Conservation (phyloP, 1,140 invertebrate genomes). For the Anagrus nilaparvatae region DNA sequence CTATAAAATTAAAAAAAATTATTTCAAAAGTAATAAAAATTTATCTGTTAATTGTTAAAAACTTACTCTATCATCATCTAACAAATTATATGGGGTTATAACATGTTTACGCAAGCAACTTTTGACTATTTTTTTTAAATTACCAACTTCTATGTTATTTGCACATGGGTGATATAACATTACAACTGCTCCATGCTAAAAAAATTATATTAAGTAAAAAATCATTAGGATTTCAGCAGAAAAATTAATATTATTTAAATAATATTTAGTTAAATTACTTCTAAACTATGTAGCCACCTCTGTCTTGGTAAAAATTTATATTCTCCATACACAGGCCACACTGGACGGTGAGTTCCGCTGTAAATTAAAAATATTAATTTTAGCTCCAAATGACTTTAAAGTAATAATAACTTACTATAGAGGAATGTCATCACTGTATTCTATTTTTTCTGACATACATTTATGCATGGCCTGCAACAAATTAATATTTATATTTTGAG, state of each 20-base stretch:
- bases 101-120: constrained; percentile 69
- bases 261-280: constrained; percentile 39
- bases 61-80: constrained; percentile 53
- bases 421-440: constrained; percentile 53
- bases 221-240: constrained; percentile 11
- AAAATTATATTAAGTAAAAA: constrained; percentile 16
- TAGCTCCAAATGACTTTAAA: constrained; percentile 2
- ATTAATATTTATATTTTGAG: constrained; percentile 13
- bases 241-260: constrained; percentile 3
- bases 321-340: constrained; percentile 75
- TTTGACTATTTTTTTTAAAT: constrained; percentile 53
- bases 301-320: constrained; percentile 73
- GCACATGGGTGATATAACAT: constrained; percentile 86
- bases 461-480: constrained; percentile 51
- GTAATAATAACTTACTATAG: constrained; percentile 30
- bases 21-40: constrained; percentile 7
- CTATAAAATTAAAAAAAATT: constrained; percentile 36
- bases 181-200: constrained; percentile 70
- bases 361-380: constrained; percentile 24
- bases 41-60: too few species aligned
- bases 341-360: constrained; percentile 69
- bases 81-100: constrained; percentile 61
- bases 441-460: constrained; percentile 59
- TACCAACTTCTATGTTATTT: constrained; percentile 52
- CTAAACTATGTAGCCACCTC: constrained; percentile 75